Conservation (phyloP, 2,113 vertebrate species). For the Asarcornis scutulata region DNA sequence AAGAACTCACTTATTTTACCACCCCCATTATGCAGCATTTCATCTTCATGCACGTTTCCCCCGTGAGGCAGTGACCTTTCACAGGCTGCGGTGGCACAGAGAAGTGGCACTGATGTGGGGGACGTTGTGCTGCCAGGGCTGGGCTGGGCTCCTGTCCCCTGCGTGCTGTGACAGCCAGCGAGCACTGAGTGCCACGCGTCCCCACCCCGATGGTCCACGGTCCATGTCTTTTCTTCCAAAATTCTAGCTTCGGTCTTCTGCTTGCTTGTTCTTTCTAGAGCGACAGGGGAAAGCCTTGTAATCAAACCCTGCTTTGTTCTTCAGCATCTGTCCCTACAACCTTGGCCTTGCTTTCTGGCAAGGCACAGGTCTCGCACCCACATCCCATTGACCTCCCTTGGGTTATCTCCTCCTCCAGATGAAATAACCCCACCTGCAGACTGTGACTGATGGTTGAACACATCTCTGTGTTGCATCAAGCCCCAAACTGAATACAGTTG, state of each 20-base stretch:
- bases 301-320: not conserved
- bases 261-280: not conserved
- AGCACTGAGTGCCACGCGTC: not conserved
- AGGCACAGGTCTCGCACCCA: not conserved
- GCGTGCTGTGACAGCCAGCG: not conserved
- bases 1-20: not conserved
- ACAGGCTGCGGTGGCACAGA: not conserved
- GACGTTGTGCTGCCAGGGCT: not conserved
- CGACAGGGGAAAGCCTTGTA: not conserved
- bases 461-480: accelerated
- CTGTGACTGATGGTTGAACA: not conserved
- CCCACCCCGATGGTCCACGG: not conserved
- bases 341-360: not conserved
- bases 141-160: not conserved
- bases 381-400: accelerated
- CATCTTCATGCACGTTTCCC: not conserved
- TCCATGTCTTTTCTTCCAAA: not conserved
- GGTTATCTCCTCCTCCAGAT: not conserved
- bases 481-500: not conserved
- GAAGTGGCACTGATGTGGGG: not conserved
- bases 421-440: not conserved
- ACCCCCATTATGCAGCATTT: not conserved
- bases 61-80: not conserved
- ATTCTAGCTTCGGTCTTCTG: not conserved
- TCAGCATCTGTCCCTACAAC: not conserved